Base-by-base conservation (phyloP, 2,888 invertebrate species). In the Acleris holmiana region DNA sequence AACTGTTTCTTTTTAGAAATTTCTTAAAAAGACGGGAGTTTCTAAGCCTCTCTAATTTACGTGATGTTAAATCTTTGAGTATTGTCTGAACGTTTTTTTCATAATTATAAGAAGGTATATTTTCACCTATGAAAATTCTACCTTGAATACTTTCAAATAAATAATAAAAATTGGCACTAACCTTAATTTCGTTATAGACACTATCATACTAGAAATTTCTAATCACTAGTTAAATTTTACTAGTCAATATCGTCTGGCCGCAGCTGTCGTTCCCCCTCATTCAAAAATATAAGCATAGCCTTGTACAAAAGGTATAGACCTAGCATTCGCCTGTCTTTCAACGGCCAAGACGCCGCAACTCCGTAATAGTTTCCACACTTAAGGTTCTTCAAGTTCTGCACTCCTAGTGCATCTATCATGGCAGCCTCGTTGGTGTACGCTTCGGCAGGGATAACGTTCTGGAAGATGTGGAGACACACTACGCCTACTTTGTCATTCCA, bases 341-440 rank as follows among this genome's bases (percentile, higher is more conserved):
- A 82, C 1, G 94, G 93, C 97, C 97, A 98, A 0, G 95, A 94
- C 1, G 95, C 93, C 0, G 95, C 94, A 0, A 94, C 90, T 0
- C 98, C 98, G 77, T 98, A 98, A 82, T 96, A 98, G 69, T 97
- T 96, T 0, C 98, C 98, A 40, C 90, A 85, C 77, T 96, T 96
- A 18, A 94, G 85, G 85, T 99, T 99, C 41, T 95, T 96, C 70
- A 98, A 86, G 77, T 96, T 96, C 0, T 93, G 84, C 4, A 97
- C 75, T 0, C 96, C 96, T 7, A 99, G 83, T 0, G 98, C 97
- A 74, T 97, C 97, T 17, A 99, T 98, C 94, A 99, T 98, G 10
- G 97, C 95, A 0, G 99, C 99, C 85, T 99, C 99, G 69, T 99
- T 93, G 0, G 98, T 98, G 73, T 96, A 97, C 0, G 99, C 99